Percentiles rank a stretch among this genome's conserved stretches.
phyloP scores from a whole-genome alignment of 2,113 vertebrate species.

The Sarotherodon lohbergeri region DNA sequence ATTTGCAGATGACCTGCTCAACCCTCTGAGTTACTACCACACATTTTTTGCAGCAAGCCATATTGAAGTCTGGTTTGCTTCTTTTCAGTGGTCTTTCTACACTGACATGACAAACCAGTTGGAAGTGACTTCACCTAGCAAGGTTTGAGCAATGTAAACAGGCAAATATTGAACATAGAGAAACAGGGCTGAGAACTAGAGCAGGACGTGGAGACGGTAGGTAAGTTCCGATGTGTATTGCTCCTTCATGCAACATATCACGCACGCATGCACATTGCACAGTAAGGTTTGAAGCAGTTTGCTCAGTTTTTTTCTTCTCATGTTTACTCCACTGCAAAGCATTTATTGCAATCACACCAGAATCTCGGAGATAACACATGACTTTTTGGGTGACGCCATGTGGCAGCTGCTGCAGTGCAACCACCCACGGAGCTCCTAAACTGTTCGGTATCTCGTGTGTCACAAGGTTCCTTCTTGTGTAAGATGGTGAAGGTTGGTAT shows the following conservation, averaged over 20 bases:
- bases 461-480: not conserved
- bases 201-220: not conserved
- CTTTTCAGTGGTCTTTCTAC: not conserved
- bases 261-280: not conserved
- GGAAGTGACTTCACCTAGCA: not conserved
- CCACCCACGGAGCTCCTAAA: constrained; percentile 9
- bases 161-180: not conserved
- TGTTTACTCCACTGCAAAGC: not conserved
- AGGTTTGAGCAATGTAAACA: not conserved
- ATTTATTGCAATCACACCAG: not conserved
- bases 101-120: not conserved
- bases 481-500: not conserved
- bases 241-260: not conserved
- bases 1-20: not conserved
- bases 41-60: not conserved
- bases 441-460: not conserved
- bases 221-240: not conserved
- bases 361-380: not conserved
- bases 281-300: not conserved
- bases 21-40: not conserved
- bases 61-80: not conserved
- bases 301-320: not conserved
- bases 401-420: not conserved
- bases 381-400: not conserved
- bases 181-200: not conserved